phyloP scores from a whole-genome alignment of 2,888 invertebrate genomes.

The Pachliopta kotzebuea region DNA sequence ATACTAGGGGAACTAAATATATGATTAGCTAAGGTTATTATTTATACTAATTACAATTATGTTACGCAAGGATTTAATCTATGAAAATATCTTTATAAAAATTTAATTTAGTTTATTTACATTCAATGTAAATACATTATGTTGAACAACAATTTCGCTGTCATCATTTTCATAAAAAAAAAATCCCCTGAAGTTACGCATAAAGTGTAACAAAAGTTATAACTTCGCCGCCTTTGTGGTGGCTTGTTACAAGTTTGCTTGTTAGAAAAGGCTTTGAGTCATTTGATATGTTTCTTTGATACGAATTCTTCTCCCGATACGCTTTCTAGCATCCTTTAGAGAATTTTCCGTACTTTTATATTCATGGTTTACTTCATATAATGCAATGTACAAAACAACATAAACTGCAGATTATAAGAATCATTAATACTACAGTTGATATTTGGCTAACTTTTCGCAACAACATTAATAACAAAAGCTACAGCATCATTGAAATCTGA shows the following conservation, averaged over 20 bases:
- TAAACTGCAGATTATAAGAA: too few species aligned
- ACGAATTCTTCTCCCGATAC: slow-evolving; percentile 19
- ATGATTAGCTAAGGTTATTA: too few species aligned
- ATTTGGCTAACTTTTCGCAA: too few species aligned
- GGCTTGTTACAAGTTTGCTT: slow-evolving; percentile 40
- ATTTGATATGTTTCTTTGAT: slow-evolving; percentile 29
- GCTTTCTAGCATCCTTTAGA: slow-evolving; percentile 3
- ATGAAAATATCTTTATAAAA: not conserved
- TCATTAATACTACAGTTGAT: too few species aligned
- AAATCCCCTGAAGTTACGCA: slow-evolving; percentile 1
- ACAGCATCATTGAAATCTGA: too few species aligned
- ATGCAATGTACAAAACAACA: not conserved
- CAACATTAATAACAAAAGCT: too few species aligned
- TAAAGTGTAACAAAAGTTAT: slow-evolving; percentile 22
- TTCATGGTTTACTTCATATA: not conserved
- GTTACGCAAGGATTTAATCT: too few species aligned
- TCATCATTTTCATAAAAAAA: slow-evolving; percentile 3
- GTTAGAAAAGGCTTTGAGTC: slow-evolving; percentile 35
- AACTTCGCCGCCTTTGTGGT: slow-evolving; percentile 23
- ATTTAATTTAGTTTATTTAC: not conserved
- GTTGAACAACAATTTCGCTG: not conserved
- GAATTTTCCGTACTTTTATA: not conserved
- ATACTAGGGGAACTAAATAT: too few species aligned
- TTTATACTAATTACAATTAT: too few species aligned
- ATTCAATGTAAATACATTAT: not conserved